phyloP scores from a whole-genome alignment of 2,888 invertebrate genomes.

The Diarsia rubi region DNA sequence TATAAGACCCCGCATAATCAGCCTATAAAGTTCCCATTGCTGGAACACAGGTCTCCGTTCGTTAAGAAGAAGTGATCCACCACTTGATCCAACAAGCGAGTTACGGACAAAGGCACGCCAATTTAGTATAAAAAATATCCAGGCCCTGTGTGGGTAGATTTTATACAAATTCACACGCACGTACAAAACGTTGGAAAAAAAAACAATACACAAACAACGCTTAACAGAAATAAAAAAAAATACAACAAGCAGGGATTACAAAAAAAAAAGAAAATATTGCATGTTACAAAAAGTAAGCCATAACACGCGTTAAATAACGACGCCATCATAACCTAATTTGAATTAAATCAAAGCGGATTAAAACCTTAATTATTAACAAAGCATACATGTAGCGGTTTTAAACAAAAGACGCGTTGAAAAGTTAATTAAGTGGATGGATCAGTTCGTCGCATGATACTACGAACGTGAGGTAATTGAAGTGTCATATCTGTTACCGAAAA shows the following conservation, averaged over 20 bases:
- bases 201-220: no score
- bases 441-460: constrained; percentile 14
- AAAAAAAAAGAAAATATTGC: no score
- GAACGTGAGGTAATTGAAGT: constrained; percentile 33
- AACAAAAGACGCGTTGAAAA: constrained; percentile 55
- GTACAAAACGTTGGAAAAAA: background rate
- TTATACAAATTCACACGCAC: background rate
- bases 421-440: constrained; percentile 55
- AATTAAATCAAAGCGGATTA: constrained; percentile 25
- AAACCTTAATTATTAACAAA: constrained; percentile 29
- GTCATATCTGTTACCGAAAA: constrained; percentile 35
- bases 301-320: background rate
- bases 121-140: background rate
- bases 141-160: background rate
- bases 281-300: background rate
- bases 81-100: background rate
- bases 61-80: background rate
- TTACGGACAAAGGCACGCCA: background rate
- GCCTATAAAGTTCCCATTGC: background rate
- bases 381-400: constrained; percentile 36
- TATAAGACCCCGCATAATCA: background rate
- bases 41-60: background rate
- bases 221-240: no score
- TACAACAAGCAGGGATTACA: no score
- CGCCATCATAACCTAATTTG: background rate